phyloP scores from a whole-genome alignment of 2,113 vertebrate species.

The Corythornis vintsioides region DNA sequence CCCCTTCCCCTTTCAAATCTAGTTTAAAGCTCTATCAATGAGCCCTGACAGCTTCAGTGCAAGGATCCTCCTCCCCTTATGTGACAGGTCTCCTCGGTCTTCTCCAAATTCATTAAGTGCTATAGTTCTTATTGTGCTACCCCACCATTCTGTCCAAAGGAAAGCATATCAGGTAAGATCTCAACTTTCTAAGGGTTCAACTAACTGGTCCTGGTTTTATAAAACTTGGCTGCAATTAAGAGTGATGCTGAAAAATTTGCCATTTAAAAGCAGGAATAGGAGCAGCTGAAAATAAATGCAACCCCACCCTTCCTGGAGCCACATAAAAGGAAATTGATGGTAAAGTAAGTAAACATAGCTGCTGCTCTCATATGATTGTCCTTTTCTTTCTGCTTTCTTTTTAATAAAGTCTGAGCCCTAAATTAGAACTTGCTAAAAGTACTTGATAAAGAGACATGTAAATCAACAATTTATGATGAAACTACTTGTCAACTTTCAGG shows the following conservation, averaged over 20 bases:
- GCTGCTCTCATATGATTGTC: background rate
- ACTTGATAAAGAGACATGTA: constrained; percentile 38
- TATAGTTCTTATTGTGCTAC: background rate
- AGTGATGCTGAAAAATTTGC: background rate
- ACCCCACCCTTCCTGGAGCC: background rate
- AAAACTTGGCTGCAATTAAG: background rate
- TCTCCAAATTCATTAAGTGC: no score
- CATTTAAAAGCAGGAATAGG: background rate
- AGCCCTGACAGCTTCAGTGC: no score
- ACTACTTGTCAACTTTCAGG: constrained; percentile 46
- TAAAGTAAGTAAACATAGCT: background rate
- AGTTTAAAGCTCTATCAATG: no score
- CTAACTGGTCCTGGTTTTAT: background rate
- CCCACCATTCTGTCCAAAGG: background rate
- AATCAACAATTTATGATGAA: constrained; percentile 49
- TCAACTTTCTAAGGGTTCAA: background rate
- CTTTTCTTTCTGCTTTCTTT: background rate
- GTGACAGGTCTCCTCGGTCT: no score
- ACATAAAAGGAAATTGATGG: background rate
- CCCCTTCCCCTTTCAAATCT: no score
- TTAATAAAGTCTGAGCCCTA: background rate
- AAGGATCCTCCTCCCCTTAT: no score
- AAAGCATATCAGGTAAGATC: background rate
- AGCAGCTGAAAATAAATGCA: background rate
- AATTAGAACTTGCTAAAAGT: constrained; percentile 31